Evolutionary conservation across 1,140 invertebrate species (phyloP).

Genomic region (Drosophila seguyi): DNA sequence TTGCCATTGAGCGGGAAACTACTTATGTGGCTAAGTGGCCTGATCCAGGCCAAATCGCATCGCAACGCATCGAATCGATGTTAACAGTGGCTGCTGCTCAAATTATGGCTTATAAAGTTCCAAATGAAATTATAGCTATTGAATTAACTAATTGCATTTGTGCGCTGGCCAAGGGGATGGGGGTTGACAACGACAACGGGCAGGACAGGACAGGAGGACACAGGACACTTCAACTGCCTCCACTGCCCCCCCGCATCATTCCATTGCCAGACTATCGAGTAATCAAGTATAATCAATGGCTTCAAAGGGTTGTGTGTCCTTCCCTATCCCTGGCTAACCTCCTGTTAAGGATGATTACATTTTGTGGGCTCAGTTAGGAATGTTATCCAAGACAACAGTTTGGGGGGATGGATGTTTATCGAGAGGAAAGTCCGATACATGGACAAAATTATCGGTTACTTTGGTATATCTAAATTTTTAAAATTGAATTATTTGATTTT

Average conservation of each 20-base stretch:
- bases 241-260: no score
- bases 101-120: constrained; percentile 58
- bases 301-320: constrained; percentile 26
- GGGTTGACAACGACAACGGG: not conserved
- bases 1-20: constrained; percentile 54
- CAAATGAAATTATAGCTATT: constrained; percentile 69
- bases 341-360: constrained; percentile 31
- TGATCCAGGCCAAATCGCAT: constrained; percentile 9
- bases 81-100: constrained; percentile 28
- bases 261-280: not conserved
- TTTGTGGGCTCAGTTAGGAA: constrained; percentile 1
- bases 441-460: not conserved
- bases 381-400: not conserved
- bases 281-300: constrained; percentile 51
- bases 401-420: not conserved
- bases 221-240: not conserved
- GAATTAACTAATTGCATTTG: constrained; percentile 73
- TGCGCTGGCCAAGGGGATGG: constrained; percentile 10
- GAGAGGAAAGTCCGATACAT: not conserved
- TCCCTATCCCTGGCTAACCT: not conserved
- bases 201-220: not conserved
- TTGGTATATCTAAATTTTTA: not conserved
- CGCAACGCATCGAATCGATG: constrained; percentile 2
- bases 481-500: no score
- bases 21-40: constrained; percentile 29